A percentile compares a stretch with the other conserved stretches of the same genome.
Evolutionary conservation across 2,888 invertebrate species (phyloP).

Genomic region (Nomada hirtipes): DNA sequence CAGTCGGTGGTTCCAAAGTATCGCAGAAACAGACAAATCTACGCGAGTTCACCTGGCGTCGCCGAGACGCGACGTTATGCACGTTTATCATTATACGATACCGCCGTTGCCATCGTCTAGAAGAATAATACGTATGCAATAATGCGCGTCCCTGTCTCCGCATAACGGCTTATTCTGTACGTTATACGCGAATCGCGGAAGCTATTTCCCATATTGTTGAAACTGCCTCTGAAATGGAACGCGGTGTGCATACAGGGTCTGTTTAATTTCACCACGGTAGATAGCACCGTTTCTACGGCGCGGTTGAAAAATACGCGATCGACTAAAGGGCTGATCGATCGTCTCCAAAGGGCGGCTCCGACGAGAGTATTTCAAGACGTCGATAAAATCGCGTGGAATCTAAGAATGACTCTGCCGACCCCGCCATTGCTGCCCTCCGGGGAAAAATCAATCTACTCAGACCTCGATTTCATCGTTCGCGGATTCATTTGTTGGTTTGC

Average conservation of each 20-base stretch:
- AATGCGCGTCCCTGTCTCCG: conserved; percentile 26
- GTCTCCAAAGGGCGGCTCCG: not conserved
- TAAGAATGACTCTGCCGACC: conserved; percentile 21
- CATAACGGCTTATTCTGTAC: conserved; percentile 14
- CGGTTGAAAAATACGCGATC: not conserved
- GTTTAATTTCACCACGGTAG: conserved; percentile 5
- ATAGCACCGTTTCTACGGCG: not conserved
- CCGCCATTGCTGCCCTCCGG: not conserved
- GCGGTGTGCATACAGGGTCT: not conserved
- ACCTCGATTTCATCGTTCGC: conserved; percentile 19
- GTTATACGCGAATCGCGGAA: not conserved
- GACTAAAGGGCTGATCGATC: conserved; percentile 15
- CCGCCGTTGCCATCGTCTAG: not conserved
- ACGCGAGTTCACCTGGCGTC: not conserved
- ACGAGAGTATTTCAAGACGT: not conserved
- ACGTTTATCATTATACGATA: conserved; percentile 28
- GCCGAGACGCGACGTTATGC: not conserved
- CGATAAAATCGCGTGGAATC: conserved; percentile 13
- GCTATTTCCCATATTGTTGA: conserved; percentile 11
- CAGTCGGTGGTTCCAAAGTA: not conserved
- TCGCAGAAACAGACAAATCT: not conserved
- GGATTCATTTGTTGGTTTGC: conserved; percentile 50
- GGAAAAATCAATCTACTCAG: conserved; percentile 41
- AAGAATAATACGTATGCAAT: conserved; percentile 22
- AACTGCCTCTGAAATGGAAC: conserved; percentile 1